A percentile compares a stretch with the other conserved stretches of the same genome.
phyloP scores from a whole-genome alignment of 1,140 invertebrate genomes.

The Drosophila equinoxialis region DNA sequence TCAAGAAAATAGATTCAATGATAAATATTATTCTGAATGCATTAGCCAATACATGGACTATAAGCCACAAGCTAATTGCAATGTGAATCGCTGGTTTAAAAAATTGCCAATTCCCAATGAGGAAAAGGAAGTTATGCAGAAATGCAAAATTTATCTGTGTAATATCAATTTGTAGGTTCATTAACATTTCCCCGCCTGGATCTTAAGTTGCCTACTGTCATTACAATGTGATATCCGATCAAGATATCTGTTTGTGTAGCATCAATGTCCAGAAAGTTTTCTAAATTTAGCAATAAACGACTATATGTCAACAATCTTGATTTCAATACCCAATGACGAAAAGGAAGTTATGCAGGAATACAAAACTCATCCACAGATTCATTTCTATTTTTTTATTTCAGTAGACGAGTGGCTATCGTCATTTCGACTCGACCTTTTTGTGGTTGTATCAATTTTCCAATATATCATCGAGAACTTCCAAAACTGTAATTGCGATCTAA shows the following conservation, averaged over 20 bases:
- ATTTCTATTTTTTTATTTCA: too few relatives aligned
- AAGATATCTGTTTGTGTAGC: not conserved
- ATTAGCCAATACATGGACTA: not conserved
- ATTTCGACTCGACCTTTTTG: too few relatives aligned
- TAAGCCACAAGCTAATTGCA: conserved; percentile 10
- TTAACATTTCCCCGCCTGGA: not conserved
- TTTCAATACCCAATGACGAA: too few relatives aligned
- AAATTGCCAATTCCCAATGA: not conserved
- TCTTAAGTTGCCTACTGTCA: not conserved
- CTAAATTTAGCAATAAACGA: too few relatives aligned
- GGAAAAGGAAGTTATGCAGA: not conserved
- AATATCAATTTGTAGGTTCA: too few relatives aligned
- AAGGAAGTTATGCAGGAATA: too few relatives aligned
- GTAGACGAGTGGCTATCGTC: too few relatives aligned
- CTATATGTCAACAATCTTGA: too few relatives aligned
- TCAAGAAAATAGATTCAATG: not conserved
- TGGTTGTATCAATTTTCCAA: too few relatives aligned
- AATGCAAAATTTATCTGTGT: not conserved
- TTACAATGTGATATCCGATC: not conserved
- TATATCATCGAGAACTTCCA: too few relatives aligned
- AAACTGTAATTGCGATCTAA: conserved; percentile 30
- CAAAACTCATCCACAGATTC: too few relatives aligned
- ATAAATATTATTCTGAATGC: not conserved
- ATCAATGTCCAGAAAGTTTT: not conserved
- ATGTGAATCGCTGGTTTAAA: conserved; percentile 15